Base-by-base conservation (phyloP, 2,797 vertebrate genomes). In the Coreius guichenoti region DNA sequence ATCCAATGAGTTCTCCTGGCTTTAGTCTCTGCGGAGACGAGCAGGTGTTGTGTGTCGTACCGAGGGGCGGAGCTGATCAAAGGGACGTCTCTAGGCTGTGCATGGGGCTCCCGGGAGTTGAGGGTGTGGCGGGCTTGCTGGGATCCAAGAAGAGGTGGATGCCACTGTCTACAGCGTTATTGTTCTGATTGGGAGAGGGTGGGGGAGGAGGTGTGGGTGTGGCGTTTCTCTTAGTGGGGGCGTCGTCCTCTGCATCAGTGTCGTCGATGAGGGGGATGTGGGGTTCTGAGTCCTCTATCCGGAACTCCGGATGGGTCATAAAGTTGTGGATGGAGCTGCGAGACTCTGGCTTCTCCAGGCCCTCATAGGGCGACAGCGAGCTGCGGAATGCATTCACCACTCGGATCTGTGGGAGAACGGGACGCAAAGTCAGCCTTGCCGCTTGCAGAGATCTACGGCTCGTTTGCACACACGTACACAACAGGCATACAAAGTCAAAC, bases 371-470 rank as follows among this genome's bases (percentile, higher is more conserved):
- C 94, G 98, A 99, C 93, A 99, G 95, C 95, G 98, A 97, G 96
- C 97, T 99, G 97, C 98, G 98, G 99, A 99, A 99, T 95, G 98
- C 98, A 96, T 99, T 99, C 97, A 99, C 98, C 97, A 99, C 98
- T 96, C 98, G 97, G 96, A 99, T 99, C 98, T 99, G 97, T 29
- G 39, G 54, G 78, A 73, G 67, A 65, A 74, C 31, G 49, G 87
- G 87, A 81, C 88, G 86, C 75, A 73, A 70, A 81, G 87, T 95
- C 90, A 95, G 91, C 84, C 77, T 45, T 8, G 81, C 1, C 91
- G 72, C 56, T 90, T 90, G 12, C n/a, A 65, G 21, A 85, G 89
- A 80, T 26, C 0, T 80, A 85, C 26, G 12, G 68, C 36, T 84
- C 33, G 4, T 8, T n/a, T 43, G 31, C 70, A 69, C 73, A 73